phyloP scores from a whole-genome alignment of 23 tunicate species.

The Oikopleura albicans region DNA sequence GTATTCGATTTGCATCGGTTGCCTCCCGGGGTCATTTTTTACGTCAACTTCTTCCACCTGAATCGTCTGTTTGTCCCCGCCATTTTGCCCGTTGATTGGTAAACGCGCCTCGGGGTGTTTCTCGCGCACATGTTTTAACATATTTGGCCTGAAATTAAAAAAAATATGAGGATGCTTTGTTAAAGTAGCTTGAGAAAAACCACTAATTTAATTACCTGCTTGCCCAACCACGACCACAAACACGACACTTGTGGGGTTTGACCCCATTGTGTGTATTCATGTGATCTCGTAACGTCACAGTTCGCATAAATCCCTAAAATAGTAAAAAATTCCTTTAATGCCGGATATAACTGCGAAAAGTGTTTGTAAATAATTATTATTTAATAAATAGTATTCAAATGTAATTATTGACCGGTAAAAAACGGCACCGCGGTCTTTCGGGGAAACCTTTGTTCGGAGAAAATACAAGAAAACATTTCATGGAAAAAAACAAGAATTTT shows the following conservation, averaged over 20 bases:
- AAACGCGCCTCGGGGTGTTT: conserved; percentile 16
- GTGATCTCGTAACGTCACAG: conserved; percentile 14
- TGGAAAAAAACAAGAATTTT: too few species aligned
- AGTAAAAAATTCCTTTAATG: neutral
- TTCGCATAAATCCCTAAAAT: neutral
- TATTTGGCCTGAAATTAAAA: conserved; percentile 6
- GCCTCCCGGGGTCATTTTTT: neutral
- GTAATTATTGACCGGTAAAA: too few species aligned
- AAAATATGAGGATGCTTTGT: neutral
- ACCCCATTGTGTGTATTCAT: conserved; percentile 16
- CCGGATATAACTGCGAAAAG: too few species aligned
- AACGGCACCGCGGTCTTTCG: too few species aligned
- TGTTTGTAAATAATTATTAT: too few species aligned
- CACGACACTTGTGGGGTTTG: conserved; percentile 7
- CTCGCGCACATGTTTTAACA: conserved; percentile 8
- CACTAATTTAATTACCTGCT: neutral
- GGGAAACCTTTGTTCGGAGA: too few species aligned
- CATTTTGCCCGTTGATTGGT: neutral
- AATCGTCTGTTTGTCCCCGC: neutral
- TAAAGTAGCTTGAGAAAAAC: neutral
- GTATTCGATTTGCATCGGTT: neutral
- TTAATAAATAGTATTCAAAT: too few species aligned
- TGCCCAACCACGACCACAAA: conserved; percentile 16
- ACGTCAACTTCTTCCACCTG: neutral
- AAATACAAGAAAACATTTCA: too few species aligned